Conservation (phyloP, 1,140 invertebrate species). For the Lepeophtheirus salmonis region DNA sequence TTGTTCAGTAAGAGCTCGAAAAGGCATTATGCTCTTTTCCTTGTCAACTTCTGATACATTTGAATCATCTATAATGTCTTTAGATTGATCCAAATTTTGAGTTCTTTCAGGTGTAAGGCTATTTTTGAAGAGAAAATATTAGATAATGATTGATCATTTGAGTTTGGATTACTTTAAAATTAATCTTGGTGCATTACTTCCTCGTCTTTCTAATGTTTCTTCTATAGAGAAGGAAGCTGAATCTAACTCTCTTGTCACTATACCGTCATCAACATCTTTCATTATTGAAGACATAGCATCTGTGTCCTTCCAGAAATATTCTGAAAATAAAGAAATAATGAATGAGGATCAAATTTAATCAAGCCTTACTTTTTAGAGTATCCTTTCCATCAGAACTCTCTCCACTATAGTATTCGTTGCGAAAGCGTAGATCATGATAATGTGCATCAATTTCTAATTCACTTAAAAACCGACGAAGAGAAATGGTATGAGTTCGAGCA, state of each 20-base stretch:
- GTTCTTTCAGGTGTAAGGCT: neutral
- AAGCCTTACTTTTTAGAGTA: neutral
- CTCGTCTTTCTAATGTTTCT: neutral
- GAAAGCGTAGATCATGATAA: neutral
- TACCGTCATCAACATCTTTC: neutral
- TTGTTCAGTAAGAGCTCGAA: neutral
- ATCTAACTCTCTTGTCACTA: neutral
- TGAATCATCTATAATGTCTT: neutral
- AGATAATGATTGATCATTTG: too few species aligned
- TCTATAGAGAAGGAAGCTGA: neutral
- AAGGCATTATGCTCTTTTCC: neutral
- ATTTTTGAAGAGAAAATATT: too few species aligned
- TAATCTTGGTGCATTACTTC: neutral
- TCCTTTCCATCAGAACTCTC: neutral
- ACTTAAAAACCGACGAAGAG: slow-evolving; percentile 9
- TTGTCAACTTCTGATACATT: neutral
- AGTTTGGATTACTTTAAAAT: neutral
- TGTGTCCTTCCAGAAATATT: neutral
- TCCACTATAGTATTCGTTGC: neutral
- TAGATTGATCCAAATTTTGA: neutral
- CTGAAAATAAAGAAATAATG: neutral
- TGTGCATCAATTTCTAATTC: slow-evolving; percentile 8
- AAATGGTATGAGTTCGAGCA: slow-evolving; percentile 18
- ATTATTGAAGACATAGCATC: neutral
- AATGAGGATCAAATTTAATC: neutral